These are phyloP conservation scores for Oxytorus armatus DNA, from an alignment of 2,888 invertebrate genomes.

Conservation along the genomic window DNA sequence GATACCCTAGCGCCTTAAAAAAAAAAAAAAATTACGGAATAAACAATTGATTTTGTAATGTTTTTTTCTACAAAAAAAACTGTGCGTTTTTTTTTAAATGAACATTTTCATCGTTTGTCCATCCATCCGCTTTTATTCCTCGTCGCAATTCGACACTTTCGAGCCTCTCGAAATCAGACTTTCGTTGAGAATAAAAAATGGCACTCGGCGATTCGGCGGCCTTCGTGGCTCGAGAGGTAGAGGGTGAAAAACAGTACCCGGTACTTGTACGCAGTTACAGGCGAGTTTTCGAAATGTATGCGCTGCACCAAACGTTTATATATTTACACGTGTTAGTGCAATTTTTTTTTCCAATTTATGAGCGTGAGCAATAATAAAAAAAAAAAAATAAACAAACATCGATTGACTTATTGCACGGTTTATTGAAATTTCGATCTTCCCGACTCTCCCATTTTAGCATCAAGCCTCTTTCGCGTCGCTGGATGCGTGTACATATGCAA, in stretches of 20 bases:
- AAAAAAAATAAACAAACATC: conserved; percentile 8
- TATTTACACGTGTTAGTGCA: too few species aligned
- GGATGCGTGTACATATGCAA: conserved; percentile 16
- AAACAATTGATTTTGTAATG: conserved; percentile 78
- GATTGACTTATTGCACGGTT: conserved; percentile 16
- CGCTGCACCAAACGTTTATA: too few species aligned
- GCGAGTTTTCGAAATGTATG: too few species aligned
- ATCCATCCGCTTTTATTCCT: neutral
- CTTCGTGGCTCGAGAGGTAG: too few species aligned
- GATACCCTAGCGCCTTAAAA: conserved; percentile 70
- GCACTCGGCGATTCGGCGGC: too few species aligned
- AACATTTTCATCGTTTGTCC: too few species aligned
- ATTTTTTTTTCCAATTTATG: neutral
- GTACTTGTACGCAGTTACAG: too few species aligned
- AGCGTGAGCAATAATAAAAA: conserved; percentile 16
- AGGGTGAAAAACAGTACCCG: too few species aligned
- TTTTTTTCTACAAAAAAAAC: conserved; percentile 76
- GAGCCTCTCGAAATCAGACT: too few species aligned
- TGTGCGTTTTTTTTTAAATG: neutral
- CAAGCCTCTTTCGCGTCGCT: neutral
- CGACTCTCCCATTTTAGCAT: conserved; percentile 27
- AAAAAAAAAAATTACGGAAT: conserved; percentile 74
- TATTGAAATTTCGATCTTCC: conserved; percentile 26
- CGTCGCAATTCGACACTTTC: neutral
- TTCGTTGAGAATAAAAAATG: too few species aligned